Evolutionary conservation across 1,140 invertebrate genomes (phyloP), one percentile per base, ranked within the genome.

Genomic region (Drosophila pachea): DNA sequence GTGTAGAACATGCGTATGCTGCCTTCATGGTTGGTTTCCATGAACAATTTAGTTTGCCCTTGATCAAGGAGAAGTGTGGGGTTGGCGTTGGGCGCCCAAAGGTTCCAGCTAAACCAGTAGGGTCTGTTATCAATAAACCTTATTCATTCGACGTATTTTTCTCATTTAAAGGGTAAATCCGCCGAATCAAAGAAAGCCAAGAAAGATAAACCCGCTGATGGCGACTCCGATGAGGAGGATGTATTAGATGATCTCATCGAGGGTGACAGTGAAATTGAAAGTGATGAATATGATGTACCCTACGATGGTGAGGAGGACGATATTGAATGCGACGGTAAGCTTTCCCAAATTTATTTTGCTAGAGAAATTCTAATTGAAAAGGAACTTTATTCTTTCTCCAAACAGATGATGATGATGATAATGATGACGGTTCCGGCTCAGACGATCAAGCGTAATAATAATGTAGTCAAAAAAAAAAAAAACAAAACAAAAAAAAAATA

Each of bases 381-480:
- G 63, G 55, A 73, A 38, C 9, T 52, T 59, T 47, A 49, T 12
- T 48, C 35, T 11, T n/a, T 68, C 0, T 12, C 31, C 55, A 40
- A 49, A 16, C 45, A 89, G 87, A 89, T 73, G 87, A 89, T 38
- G 87, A 89, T 45, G 87, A 89, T 73, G 87, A 89, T 60, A 89
- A 89, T 73, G 87, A 89, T 66, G 87, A 89, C 72, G 87, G 87
- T 61, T 89, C 87, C 64, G 87, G 87, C 58, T 88, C 87, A 64
- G 87, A 89, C 66, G 87, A 89, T 78, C 84, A 89, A 72, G 87
- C 87, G 87, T 89, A 89, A 88, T 88, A 87, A 88, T 87, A 81
- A 86, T 88, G 87, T 89, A 89, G 87, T 89, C 87, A 88, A 88
- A 88, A 78, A 74, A 73, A 73, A 78, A 86, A 72, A 67, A 73